These are phyloP conservation scores for Lophius americanus DNA, from an alignment of 2,797 vertebrate genomes.

Conservation along the genomic window DNA sequence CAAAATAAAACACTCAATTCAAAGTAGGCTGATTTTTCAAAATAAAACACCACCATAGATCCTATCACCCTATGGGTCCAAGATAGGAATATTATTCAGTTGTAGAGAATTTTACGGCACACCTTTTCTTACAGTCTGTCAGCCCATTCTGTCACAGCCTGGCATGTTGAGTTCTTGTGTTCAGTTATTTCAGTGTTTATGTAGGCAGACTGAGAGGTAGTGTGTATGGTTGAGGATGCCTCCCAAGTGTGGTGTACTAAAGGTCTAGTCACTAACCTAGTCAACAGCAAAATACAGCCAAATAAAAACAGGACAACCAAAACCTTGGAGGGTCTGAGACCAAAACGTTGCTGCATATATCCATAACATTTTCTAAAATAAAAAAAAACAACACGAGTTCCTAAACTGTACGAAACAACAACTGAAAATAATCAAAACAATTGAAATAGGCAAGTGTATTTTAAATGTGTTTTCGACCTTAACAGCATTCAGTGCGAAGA, in stretches of 20 bases:
- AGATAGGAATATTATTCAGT: constrained; percentile 22
- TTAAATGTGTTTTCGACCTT: constrained; percentile 38
- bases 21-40: constrained; percentile 34
- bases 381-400: constrained; percentile 21
- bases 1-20: constrained; percentile 16
- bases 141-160: constrained; percentile 48
- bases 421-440: not conserved
- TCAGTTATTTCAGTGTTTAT: constrained; percentile 53
- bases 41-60: constrained; percentile 38
- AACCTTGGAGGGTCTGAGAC: constrained; percentile 46
- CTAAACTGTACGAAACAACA: constrained; percentile 51
- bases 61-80: constrained; percentile 34
- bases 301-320: constrained; percentile 62
- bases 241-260: constrained; percentile 75
- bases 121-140: constrained; percentile 21
- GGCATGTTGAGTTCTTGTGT: constrained; percentile 47
- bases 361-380: constrained; percentile 51
- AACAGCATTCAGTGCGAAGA: constrained; percentile 54
- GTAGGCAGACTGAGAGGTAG: constrained; percentile 75
- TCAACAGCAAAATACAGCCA: constrained; percentile 63
- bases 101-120: constrained; percentile 25
- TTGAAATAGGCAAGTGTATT: constrained; percentile 42
- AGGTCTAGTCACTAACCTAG: constrained; percentile 70
- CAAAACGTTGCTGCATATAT: constrained; percentile 79
- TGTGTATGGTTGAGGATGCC: constrained; percentile 74